Evolutionary conservation across 2,888 invertebrate genomes (phyloP).

Genomic region (Automeris io): DNA sequence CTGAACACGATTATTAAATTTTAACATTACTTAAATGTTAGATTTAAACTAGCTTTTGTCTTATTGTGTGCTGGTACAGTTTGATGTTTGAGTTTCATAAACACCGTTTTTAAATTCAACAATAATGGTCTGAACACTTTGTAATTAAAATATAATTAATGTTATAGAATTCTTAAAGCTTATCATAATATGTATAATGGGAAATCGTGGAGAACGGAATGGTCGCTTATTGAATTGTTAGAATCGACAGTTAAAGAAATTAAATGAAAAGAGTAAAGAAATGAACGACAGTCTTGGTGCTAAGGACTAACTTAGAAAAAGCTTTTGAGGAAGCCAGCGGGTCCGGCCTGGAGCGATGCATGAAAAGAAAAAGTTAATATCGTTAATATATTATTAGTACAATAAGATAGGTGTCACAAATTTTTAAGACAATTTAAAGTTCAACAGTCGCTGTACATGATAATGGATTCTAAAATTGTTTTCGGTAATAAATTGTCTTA

Average conservation of each 20-base stretch:
- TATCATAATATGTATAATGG: constrained; percentile 32
- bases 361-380: constrained; percentile 48
- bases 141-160: constrained; percentile 60
- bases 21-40: constrained; percentile 68
- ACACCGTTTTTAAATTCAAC: constrained; percentile 27
- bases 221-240: constrained; percentile 49
- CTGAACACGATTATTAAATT: constrained; percentile 68
- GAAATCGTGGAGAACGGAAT: constrained; percentile 52
- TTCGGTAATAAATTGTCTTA: background rate
- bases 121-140: constrained; percentile 63
- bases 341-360: constrained; percentile 83
- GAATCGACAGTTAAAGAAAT: constrained; percentile 55
- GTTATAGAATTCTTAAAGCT: constrained; percentile 54
- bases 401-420: background rate
- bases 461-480: background rate
- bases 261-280: constrained; percentile 62
- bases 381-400: constrained; percentile 19
- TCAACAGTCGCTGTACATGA: background rate
- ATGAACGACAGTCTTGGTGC: constrained; percentile 73
- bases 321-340: constrained; percentile 96
- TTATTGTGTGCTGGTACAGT: constrained; percentile 69
- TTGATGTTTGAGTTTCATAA: constrained; percentile 7
- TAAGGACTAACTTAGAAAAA: constrained; percentile 87
- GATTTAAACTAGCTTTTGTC: constrained; percentile 65
- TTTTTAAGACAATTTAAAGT: background rate